These are phyloP conservation scores for Lucilia cuprina DNA, from an alignment of 1,140 invertebrate genomes.

Conservation along the genomic window DNA sequence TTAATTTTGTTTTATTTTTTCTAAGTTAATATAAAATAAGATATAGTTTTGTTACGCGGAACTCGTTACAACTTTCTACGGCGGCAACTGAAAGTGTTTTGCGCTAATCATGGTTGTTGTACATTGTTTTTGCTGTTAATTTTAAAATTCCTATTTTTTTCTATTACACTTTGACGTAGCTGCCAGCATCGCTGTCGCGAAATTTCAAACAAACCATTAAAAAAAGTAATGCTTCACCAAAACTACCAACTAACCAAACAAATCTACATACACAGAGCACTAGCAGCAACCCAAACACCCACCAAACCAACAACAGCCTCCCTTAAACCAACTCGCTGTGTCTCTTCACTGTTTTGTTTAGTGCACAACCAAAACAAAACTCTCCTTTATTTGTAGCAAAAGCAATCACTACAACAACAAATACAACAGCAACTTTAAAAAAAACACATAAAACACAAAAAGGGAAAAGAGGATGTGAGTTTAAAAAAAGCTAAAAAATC, in stretches of 20 bases:
- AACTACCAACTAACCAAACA: constrained; percentile 26
- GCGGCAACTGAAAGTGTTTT: constrained; percentile 31
- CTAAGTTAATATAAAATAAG: background rate
- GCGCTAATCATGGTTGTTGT: constrained; percentile 19
- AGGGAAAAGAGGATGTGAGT: background rate
- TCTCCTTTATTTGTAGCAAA: background rate
- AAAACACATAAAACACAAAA: background rate
- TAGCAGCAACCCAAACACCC: background rate
- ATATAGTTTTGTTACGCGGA: background rate
- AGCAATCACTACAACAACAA: background rate
- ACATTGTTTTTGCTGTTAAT: constrained; percentile 30
- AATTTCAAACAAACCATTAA: constrained; percentile 26
- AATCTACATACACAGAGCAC: background rate
- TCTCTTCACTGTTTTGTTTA: background rate
- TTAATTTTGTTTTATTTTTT: background rate
- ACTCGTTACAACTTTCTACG: constrained; percentile 13
- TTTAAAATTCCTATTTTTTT: constrained; percentile 16
- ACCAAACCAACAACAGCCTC: background rate
- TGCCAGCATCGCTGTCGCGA: constrained; percentile 41
- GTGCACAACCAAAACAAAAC: background rate
- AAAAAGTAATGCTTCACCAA: constrained; percentile 28
- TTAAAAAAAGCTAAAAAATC: constrained; percentile 11
- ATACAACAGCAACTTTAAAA: background rate
- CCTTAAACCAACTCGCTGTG: background rate
- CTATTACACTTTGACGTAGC: constrained; percentile 8